phyloP scores from a whole-genome alignment of 2,113 vertebrate genomes.

The Camelus bactrianus region DNA sequence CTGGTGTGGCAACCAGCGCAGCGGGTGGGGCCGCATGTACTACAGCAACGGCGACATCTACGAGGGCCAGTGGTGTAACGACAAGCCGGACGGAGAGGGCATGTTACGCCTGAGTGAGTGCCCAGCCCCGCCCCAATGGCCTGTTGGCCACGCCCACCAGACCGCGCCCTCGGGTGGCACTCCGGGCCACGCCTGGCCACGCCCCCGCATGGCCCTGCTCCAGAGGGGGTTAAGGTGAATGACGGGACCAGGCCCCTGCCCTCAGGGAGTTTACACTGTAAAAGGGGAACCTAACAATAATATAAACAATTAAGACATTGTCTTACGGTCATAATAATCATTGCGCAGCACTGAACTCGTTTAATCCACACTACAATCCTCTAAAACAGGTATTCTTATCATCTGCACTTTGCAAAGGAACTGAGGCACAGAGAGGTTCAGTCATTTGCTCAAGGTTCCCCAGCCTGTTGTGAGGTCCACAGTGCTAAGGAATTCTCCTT shows the following conservation, averaged over 20 bases:
- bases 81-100: constrained; percentile 89
- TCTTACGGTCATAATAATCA: not conserved
- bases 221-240: rapidly evolving
- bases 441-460: not conserved
- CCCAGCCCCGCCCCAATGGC: not conserved
- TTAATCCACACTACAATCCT: not conserved
- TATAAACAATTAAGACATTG: not conserved
- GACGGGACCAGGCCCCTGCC: not conserved
- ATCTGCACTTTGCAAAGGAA: not conserved
- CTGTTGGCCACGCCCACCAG: not conserved
- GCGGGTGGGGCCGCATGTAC: constrained; percentile 93
- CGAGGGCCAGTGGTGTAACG: constrained; percentile 93
- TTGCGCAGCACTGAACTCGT: not conserved
- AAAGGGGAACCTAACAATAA: not conserved
- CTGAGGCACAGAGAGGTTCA: not conserved
- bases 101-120: constrained; percentile 89
- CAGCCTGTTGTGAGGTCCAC: not conserved
- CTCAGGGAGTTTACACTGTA: not conserved
- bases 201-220: rapidly evolving
- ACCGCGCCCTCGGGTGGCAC: not conserved
- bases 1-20: constrained; percentile 88
- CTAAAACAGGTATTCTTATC: not conserved
- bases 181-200: rapidly evolving
- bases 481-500: not conserved
- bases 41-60: constrained; percentile 90